phyloP scores from a whole-genome alignment of 2,113 vertebrate genomes.

The Ceratotherium simum region DNA sequence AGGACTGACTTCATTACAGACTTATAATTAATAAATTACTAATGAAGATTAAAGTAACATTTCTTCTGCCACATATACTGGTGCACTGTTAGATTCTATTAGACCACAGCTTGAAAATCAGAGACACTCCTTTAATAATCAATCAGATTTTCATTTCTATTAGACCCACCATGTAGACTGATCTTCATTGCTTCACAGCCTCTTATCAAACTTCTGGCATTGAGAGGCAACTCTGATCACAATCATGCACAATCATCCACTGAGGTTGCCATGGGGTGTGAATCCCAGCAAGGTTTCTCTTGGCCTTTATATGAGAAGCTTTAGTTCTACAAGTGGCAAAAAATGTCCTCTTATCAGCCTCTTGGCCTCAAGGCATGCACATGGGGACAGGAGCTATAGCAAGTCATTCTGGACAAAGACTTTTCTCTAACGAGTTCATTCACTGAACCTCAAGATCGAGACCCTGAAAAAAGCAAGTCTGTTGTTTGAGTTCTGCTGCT shows the following conservation, averaged over 20 bases:
- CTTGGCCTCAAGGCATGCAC: background rate
- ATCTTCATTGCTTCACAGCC: background rate
- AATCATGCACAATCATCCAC: background rate
- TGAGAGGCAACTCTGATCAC: background rate
- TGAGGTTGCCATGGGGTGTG: background rate
- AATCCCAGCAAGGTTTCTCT: background rate
- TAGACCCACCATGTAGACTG: background rate
- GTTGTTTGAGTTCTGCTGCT: background rate
- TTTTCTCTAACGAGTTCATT: background rate
- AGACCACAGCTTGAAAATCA: background rate
- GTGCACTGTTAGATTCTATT: background rate
- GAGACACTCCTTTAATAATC: background rate
- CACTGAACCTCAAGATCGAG: background rate
- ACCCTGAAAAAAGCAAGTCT: background rate
- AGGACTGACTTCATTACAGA: background rate
- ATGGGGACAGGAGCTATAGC: background rate
- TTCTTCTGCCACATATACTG: background rate
- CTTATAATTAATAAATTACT: slow-evolving; percentile 1
- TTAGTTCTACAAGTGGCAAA: background rate
- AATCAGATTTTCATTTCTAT: background rate
- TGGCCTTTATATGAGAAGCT: background rate
- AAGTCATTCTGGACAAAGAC: background rate
- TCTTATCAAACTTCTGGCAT: background rate
- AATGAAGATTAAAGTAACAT: background rate
- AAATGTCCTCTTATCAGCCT: background rate